Base-by-base conservation (phyloP, 2,797 vertebrate species). In the Mus spretus region DNA sequence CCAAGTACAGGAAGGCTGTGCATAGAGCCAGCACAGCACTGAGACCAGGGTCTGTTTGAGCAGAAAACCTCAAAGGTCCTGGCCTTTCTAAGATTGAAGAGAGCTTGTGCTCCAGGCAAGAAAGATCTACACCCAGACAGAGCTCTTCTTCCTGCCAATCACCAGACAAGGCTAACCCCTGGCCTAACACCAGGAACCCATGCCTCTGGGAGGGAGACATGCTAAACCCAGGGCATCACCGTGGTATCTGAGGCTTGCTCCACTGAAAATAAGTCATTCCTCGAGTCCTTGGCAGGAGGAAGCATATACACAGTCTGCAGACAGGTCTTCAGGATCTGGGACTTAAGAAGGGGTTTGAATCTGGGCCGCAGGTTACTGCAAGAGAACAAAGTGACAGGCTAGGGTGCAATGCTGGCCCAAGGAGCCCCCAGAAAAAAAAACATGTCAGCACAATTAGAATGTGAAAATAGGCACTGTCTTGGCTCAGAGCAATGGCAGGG, bases 321-420 rank as follows among this genome's bases (percentile, higher is more conserved):
- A 83, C 96, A 96, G 17, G 57, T 74, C 37, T 92, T n/a, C 75
- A 97, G 93, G 47, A 96, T 8, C 53, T 24, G 72, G 53, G 96
- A 96, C 95, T 97, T 97, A 57, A 96, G 59, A 82, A 0, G 0
- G 11, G 96, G 95, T 12, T 72, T 94, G 31, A 97, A 89, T 0
- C 53, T 17, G 5, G 97, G 97, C 86, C 50, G 13, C 61, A 98
- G 89, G 15, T 63, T 92, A 87, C 98, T 98, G 24, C 2, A 55
- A 70, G 77, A 19, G 12, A 89, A 26, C 47, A 26, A 19, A 53
- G 17, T n/a, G 83, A 11, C 50, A 3, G 55, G 55, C 67, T 34
- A 0, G 19, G 77, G 50, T 20, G 20, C 53, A 24, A 34, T 63
- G 11, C 11, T 44, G 31, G 55, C 2, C n/a, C 40, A 26, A 47